Base-by-base conservation (phyloP, 2,888 invertebrate species). In the Drosophila nigritarsus region DNA sequence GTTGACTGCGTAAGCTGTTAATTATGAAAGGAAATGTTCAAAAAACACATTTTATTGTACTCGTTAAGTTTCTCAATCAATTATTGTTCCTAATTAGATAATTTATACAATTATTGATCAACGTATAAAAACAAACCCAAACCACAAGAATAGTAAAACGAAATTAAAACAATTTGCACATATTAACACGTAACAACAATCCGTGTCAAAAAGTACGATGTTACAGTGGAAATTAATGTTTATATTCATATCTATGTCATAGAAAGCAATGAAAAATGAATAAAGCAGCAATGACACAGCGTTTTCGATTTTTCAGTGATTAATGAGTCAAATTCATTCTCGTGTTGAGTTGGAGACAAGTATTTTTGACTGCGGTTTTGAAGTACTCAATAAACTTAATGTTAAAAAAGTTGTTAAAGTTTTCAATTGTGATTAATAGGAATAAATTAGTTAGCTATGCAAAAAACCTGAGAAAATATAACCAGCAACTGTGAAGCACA, bases 121-220 rank as follows among this genome's bases (percentile, higher is more conserved):
- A n/a, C 54, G 38, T 58, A 36, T 24, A 11, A 18, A 36, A 54
- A 15, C 1, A 32, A 18, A n/a, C 8, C 11, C 15, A 29, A 18
- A 4, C 4, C 18, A n/a, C 34, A 34, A n/a, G 64, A 32, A 40
- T 42, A 61, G 51, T 38, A n/a, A 51, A 54, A 66, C 48, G 29
- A 53, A 73, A 62, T 68, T 53, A 62, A 71, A 54, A 55, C 54
- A 51, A 63, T 59, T 68, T 42, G 63, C 53, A 67, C 78, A 79
- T 82, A 74, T 74, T 65, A 75, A 73, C 75, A 74, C 81, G 77
- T 83, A 80, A 75, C 50, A 74, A 59, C 65, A 72, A 75, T 72
- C 75, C 75, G 73, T 79, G 77, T 77, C 73, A 67, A 56, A n/a
- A n/a, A n/a, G n/a, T n/a, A n/a, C n/a, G n/a, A n/a, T n/a, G n/a